phyloP scores from a whole-genome alignment of 2,797 vertebrate genomes.

The Enteromius trimaculatus region DNA sequence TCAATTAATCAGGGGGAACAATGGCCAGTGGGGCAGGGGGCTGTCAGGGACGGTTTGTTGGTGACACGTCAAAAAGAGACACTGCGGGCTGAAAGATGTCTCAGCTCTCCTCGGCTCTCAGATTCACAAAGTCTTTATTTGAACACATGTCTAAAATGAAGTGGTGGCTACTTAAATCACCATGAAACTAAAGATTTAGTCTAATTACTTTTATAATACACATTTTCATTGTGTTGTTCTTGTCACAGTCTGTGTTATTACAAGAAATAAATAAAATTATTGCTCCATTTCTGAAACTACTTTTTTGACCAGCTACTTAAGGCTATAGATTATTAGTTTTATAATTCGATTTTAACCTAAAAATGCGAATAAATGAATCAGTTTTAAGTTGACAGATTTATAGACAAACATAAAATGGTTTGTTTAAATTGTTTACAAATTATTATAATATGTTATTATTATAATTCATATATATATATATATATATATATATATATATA shows the following conservation, averaged over 20 bases:
- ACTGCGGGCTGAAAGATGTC: constrained; percentile 51
- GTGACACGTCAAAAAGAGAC: constrained; percentile 54
- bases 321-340: background rate
- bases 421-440: background rate
- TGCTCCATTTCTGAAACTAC: background rate
- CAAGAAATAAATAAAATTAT: background rate
- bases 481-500: no score
- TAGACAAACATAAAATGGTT: background rate
- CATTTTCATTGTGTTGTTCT: background rate
- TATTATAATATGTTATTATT: no score
- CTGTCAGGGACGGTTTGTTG: constrained; percentile 61
- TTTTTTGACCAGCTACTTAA: background rate
- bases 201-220: background rate
- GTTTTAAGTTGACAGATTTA: background rate
- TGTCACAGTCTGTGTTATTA: background rate
- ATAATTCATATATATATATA: no score
- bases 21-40: constrained; percentile 65
- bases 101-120: background rate
- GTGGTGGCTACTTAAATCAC: constrained; percentile 5
- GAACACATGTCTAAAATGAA: constrained; percentile 21
- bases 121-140: constrained; percentile 24
- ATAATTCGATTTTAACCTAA: background rate
- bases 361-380: background rate
- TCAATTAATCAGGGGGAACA: constrained; percentile 76
- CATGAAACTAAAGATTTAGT: background rate